Percentiles rank a stretch among this genome's conserved stretches.
Conservation (phyloP, 2,888 invertebrate genomes). For the Nymphalis c-album region DNA sequence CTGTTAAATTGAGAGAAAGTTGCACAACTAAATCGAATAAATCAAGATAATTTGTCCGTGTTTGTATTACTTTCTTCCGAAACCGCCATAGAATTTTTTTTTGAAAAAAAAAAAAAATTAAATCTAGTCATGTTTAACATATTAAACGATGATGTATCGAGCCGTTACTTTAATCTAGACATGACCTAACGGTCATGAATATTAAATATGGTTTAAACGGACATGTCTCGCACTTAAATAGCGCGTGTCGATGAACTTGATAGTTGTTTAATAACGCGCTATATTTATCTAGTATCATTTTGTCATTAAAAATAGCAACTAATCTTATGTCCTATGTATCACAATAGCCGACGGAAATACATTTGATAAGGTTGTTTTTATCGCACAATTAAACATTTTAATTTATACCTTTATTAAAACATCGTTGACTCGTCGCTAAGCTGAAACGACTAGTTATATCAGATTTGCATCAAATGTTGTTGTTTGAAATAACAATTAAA, state of each 20-base stretch:
- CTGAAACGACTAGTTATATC: too few species aligned
- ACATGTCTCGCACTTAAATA: conserved; percentile 60
- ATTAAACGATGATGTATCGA: conserved; percentile 38
- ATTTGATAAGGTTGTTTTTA: background rate
- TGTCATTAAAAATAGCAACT: conserved; percentile 19
- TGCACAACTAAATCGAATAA: conserved; percentile 38
- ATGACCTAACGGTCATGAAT: conserved; percentile 53
- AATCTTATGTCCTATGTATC: background rate
- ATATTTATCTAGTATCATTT: conserved; percentile 21
- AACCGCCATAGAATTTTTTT: background rate
- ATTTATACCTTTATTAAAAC: too few species aligned
- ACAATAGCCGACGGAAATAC: background rate
- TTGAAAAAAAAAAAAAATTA: background rate
- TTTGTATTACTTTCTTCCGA: conserved; percentile 31
- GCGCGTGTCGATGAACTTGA: conserved; percentile 66
- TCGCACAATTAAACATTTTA: too few species aligned
- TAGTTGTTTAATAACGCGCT: conserved; percentile 44
- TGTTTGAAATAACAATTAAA: too few species aligned
- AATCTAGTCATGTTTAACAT: conserved; percentile 8
- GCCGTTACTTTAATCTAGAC: conserved; percentile 43
- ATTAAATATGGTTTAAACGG: conserved; percentile 53
- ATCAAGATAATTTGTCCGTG: conserved; percentile 35
- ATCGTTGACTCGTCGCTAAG: too few species aligned
- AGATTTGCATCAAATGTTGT: too few species aligned
- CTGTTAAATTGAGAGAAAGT: conserved; percentile 48